Conservation (phyloP, 2,113 vertebrate genomes). For the Nibea coibor region DNA sequence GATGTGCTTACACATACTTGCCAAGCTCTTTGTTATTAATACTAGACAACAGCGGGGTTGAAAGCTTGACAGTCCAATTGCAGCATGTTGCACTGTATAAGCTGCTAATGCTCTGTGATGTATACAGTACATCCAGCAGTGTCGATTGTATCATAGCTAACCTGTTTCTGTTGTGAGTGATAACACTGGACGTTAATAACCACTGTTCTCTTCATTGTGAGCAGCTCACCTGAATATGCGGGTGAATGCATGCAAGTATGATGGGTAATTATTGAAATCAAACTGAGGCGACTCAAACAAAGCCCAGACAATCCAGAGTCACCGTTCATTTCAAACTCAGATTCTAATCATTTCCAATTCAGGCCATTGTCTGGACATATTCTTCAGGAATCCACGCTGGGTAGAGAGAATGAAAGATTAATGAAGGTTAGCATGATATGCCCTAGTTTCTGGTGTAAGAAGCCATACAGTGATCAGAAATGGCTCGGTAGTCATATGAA, state of each 20-base stretch:
- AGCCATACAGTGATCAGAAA: background rate
- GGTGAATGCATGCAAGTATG: background rate
- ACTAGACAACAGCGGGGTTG: background rate
- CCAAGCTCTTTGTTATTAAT: background rate
- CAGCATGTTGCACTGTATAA: background rate
- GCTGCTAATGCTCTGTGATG: background rate
- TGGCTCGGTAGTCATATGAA: background rate
- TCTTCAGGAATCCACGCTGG: background rate
- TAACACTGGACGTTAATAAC: background rate
- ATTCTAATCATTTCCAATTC: conserved; percentile 7
- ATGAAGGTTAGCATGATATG: background rate
- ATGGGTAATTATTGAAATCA: background rate
- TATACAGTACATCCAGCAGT: background rate
- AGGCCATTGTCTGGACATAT: background rate
- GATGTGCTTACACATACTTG: background rate
- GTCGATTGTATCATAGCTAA: background rate
- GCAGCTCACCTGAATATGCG: background rate
- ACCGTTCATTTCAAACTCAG: conserved; percentile 13
- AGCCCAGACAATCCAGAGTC: background rate
- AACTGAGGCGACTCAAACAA: conserved; percentile 2
- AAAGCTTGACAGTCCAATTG: background rate
- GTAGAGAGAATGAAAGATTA: conserved; percentile 14
- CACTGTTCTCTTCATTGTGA: background rate
- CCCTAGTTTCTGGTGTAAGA: background rate
- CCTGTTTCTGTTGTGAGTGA: conserved; percentile 1